Evolutionary conservation across 2,113 vertebrate genomes (phyloP), one percentile per base, ranked within the genome.

Genomic region (Embiotoca jacksoni): DNA sequence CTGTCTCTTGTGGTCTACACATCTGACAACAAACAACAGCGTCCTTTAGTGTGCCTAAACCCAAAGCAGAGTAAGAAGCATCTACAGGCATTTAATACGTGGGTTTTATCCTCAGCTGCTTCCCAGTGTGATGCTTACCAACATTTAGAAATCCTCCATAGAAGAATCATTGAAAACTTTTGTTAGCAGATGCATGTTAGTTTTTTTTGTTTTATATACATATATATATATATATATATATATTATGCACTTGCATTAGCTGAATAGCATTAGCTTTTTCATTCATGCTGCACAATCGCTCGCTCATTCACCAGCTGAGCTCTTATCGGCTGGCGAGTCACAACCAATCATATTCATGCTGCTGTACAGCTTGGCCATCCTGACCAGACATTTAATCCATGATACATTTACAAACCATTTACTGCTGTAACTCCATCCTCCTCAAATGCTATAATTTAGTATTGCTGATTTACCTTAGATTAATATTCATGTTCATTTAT

Each of bases 1-100:
- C 44, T 73, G 73, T 81, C 85, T 82, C 78, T 54, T 46, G 49
- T 59, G 78, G 56, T 76, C 30, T 62, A 49, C 57, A 31, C 52
- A 32, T 80, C 74, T 82, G 88, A 87, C 76, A 68, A 68, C 75
- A 85, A 78, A 63, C 66, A 60, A 37, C 47, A 39, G 2, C 47
- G 10, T 49, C 50, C 61, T 68, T 78, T 23, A 33, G 9, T 53
- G 30, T 13, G 30, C 31, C 13, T 3, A 59, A 73, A 76, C 47
- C 33, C 14, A 57, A 32, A 69, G n/a, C 53, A 53, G 33, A 13
- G 16, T 11, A 14, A 61, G 23, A 70, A 31, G 50, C 7, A 46
- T 36, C n/a, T 35, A 58, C 56, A 57, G 31, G 8, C 35, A 44
- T 74, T 66, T 54, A 7, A 49, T 68, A 39, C 16, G 16, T 52